Percentiles rank a stretch among this genome's conserved stretches.
These are phyloP conservation scores for Lepilemur septentrionalis DNA, from an alignment of 2,797 vertebrate species.

Conservation along the genomic window DNA sequence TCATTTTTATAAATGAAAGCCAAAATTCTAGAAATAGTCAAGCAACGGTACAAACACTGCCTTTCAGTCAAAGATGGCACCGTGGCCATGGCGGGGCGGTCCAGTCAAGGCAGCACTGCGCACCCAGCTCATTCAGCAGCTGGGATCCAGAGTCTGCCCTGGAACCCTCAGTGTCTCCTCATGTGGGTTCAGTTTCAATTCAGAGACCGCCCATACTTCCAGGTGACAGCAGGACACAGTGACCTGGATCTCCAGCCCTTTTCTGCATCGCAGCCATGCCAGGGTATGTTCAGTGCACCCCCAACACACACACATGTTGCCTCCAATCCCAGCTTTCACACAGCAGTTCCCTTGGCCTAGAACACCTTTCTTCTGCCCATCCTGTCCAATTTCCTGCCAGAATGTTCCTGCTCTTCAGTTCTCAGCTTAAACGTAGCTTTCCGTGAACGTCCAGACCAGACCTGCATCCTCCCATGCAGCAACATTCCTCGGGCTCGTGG, in stretches of 20 bases:
- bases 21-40: background rate
- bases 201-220: background rate
- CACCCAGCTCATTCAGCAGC: background rate
- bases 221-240: background rate
- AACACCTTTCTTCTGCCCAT: too few species aligned
- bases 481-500: background rate
- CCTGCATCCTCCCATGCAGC: fast-evolving
- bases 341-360: background rate
- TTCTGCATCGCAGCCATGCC: fast-evolving
- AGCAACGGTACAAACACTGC: background rate
- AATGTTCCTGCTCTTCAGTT: background rate
- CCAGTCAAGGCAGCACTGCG: background rate
- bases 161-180: background rate
- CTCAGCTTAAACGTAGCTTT: background rate
- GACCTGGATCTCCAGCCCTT: background rate
- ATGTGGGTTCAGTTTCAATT: background rate
- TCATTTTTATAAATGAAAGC: background rate
- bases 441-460: background rate
- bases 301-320: background rate
- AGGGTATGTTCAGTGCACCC: background rate
- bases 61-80: background rate
- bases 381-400: background rate
- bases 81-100: fast-evolving
- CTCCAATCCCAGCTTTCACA: background rate
- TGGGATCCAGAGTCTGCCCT: background rate